Conservation (phyloP, 1,140 invertebrate genomes). For the Tetramorium parvispinum region DNA sequence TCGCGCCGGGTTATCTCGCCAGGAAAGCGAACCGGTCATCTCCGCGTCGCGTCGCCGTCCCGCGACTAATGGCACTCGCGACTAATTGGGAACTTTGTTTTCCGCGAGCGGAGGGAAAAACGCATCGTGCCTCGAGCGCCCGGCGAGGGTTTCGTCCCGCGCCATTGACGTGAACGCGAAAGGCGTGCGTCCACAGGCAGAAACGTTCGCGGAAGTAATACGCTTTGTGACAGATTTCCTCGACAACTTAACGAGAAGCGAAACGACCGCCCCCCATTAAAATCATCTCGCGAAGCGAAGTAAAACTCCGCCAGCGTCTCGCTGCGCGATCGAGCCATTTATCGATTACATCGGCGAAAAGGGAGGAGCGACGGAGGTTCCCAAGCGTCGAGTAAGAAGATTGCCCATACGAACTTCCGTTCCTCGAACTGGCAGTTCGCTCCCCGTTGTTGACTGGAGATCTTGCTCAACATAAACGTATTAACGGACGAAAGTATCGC, state of each 20-base stretch:
- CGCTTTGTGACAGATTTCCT: slow-evolving; percentile 37
- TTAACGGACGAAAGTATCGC: slow-evolving; percentile 41
- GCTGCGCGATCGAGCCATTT: slow-evolving; percentile 13
- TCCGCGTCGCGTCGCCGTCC: background rate
- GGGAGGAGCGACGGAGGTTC: background rate
- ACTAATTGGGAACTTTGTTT: slow-evolving; percentile 64
- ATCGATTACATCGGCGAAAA: slow-evolving; percentile 4
- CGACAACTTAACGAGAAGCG: slow-evolving; percentile 24
- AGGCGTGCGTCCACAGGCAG: background rate
- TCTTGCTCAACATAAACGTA: slow-evolving; percentile 21
- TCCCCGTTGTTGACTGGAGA: background rate
- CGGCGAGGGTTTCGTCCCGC: slow-evolving; percentile 38
- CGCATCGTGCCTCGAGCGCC: slow-evolving; percentile 21
- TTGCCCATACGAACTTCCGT: slow-evolving; percentile 7
- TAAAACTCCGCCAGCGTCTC: background rate
- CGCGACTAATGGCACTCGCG: slow-evolving; percentile 52
- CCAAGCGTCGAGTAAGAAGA: background rate
- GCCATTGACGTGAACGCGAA: slow-evolving; percentile 29
- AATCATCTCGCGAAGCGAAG: slow-evolving; percentile 5
- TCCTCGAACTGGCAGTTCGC: background rate
- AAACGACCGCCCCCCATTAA: background rate
- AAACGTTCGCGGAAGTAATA: slow-evolving; percentile 35
- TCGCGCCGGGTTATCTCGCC: slow-evolving; percentile 65
- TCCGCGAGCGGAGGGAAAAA: slow-evolving; percentile 42
- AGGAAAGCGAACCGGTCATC: slow-evolving; percentile 55